These are phyloP conservation scores for Onychomys arenicola DNA, from an alignment of 2,797 vertebrate species.

Conservation along the genomic window DNA sequence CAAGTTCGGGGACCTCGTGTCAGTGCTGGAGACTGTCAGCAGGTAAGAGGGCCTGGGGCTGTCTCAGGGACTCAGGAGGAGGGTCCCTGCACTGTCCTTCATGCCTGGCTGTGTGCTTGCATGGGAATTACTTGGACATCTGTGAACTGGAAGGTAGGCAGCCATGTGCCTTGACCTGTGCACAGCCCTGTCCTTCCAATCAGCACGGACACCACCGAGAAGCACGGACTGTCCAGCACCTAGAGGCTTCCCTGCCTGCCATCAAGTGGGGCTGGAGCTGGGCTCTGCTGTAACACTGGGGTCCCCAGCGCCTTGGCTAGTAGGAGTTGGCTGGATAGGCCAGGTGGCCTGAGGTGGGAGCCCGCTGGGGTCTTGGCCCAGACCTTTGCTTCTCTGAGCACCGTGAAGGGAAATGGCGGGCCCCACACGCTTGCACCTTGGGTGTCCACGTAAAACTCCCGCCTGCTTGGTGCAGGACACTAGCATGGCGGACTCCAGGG, in stretches of 20 bases:
- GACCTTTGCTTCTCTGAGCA: background rate
- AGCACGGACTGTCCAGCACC: background rate
- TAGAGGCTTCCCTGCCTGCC: background rate
- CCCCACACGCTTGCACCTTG: too few species aligned
- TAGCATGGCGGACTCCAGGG: background rate
- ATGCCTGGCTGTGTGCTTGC: background rate
- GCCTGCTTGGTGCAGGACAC: rapidly evolving
- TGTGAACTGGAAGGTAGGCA: background rate
- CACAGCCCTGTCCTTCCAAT: background rate
- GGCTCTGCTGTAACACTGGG: too few species aligned
- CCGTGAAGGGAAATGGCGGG: background rate
- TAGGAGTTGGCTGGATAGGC: background rate
- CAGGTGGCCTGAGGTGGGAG: background rate
- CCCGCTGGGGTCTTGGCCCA: background rate
- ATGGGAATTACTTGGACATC: too few species aligned
- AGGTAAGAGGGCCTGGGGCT: background rate
- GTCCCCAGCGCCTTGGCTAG: background rate
- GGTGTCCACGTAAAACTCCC: background rate
- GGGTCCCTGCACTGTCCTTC: background rate
- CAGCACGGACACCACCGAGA: background rate
- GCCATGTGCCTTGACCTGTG: too few species aligned
- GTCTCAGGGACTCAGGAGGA: background rate
- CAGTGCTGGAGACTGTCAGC: background rate
- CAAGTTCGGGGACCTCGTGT: too few species aligned
- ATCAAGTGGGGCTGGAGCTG: background rate